Percentiles rank a stretch among this genome's conserved stretches.
These are phyloP conservation scores for Gorsachius magnificus DNA, from an alignment of 2,797 vertebrate species.

Conservation along the genomic window DNA sequence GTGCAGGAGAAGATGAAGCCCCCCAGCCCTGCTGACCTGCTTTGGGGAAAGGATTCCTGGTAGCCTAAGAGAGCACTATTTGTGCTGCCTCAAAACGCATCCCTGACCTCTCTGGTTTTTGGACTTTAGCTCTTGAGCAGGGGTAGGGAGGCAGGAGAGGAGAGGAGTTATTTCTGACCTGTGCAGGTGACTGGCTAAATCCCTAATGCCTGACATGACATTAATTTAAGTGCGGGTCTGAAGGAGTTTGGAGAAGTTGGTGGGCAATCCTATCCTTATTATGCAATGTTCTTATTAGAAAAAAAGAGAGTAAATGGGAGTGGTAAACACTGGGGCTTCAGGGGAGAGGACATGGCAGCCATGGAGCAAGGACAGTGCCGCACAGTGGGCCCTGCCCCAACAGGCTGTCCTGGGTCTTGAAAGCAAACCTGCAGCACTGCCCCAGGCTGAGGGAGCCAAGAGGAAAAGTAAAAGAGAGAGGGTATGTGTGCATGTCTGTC, in stretches of 20 bases:
- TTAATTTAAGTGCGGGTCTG: neutral
- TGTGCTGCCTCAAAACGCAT: neutral
- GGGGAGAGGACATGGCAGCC: neutral
- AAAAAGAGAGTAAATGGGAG: neutral
- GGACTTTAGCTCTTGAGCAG: neutral
- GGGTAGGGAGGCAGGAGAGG: neutral
- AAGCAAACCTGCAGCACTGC: neutral
- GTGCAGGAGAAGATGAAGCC: neutral
- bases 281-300: neutral
- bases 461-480: neutral
- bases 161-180: neutral
- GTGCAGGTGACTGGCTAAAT: neutral
- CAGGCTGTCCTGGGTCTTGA: neutral
- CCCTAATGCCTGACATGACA: neutral
- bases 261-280: neutral
- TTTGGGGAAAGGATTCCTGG: neutral
- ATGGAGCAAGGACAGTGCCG: neutral
- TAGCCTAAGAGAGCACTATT: neutral
- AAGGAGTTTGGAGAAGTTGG: neutral
- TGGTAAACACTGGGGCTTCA: neutral
- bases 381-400: fast-evolving
- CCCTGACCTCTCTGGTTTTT: neutral
- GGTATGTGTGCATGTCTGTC: neutral
- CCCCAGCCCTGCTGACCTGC: neutral
- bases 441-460: neutral